Base-by-base conservation (phyloP, 1,140 invertebrate genomes). In the Thrips palmi region DNA sequence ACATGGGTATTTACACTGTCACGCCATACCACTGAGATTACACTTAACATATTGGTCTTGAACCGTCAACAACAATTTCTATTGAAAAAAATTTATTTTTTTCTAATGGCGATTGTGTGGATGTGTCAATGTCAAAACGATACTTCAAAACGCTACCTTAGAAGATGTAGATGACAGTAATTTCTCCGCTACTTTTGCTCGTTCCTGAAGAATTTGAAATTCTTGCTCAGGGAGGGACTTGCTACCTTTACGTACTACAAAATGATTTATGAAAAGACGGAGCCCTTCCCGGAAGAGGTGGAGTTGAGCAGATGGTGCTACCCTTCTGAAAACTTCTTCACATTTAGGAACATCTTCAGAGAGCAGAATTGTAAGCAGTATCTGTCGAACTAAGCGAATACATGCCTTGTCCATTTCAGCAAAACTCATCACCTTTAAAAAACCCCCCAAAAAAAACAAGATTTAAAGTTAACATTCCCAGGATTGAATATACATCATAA, bases 191-290 rank as follows among this genome's bases (percentile, higher is more conserved):
- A 65, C 52, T 25, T 62, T 50, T 0, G 58, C 53, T 40, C 71
- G 57, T 25, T 63, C 55, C 43, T 63, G 63, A 33, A 76, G 49
- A 25, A 62, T 49, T 19, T 48, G 38, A 51, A 62, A 60, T 39
- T 75, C 58, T 5, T 67, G 51, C 0, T 67, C 60, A 2, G 63
- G 37, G 5, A 70, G 41, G 4, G 45, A 33, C 4, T 46, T 48
- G 17, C 52, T 58, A 2, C 64, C 52, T 51, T 77, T 77, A 51
- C 68, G 71, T 1, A 81, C 43, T 0, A 86, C 48, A 48, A 86
- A 86, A 57, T 83, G 78, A 52, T 70, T 73, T 48, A 88, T 70
- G 48, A 88, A 87, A 5, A 87, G 56, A 37, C 69, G 54, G 1
- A 87, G 51, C 41, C 77, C 77, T 57, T 86, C 81, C 31, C 72